Evolutionary conservation across 2,888 invertebrate genomes (phyloP).

Genomic region (Pachliopta kotzebuea): DNA sequence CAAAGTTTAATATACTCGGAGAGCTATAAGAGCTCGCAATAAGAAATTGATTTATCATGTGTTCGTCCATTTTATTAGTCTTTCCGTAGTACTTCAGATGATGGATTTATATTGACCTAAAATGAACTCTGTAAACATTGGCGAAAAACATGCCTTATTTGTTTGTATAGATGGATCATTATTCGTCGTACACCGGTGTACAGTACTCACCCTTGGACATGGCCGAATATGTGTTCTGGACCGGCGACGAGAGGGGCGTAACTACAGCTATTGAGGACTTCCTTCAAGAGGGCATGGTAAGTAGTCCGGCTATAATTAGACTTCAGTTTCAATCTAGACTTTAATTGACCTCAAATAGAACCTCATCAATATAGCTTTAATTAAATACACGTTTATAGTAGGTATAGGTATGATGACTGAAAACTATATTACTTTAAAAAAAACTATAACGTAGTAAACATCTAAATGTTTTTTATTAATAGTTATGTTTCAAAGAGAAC

Average conservation of each 20-base stretch:
- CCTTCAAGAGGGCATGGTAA: slow-evolving; percentile 87
- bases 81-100: neutral
- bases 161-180: slow-evolving; percentile 75
- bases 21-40: neutral
- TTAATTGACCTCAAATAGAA: no score
- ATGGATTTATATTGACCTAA: neutral
- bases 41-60: neutral
- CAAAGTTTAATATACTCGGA: neutral
- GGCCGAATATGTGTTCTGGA: slow-evolving; percentile 92
- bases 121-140: no score
- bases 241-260: slow-evolving; percentile 89
- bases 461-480: no score
- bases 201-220: slow-evolving; percentile 89
- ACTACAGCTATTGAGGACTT: slow-evolving; percentile 88
- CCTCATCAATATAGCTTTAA: no score
- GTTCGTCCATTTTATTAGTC: neutral
- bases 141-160: neutral
- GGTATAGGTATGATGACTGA: no score
- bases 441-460: no score
- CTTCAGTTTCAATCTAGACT: no score
- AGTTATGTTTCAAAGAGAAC: no score
- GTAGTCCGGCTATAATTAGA: slow-evolving; percentile 32
- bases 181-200: slow-evolving; percentile 77
- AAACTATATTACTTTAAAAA: no score
- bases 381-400: no score